A percentile compares a stretch with the other conserved stretches of the same genome.
These are phyloP conservation scores for Pagetopsis macropterus DNA, from an alignment of 2,797 vertebrate genomes.

Conservation along the genomic window DNA sequence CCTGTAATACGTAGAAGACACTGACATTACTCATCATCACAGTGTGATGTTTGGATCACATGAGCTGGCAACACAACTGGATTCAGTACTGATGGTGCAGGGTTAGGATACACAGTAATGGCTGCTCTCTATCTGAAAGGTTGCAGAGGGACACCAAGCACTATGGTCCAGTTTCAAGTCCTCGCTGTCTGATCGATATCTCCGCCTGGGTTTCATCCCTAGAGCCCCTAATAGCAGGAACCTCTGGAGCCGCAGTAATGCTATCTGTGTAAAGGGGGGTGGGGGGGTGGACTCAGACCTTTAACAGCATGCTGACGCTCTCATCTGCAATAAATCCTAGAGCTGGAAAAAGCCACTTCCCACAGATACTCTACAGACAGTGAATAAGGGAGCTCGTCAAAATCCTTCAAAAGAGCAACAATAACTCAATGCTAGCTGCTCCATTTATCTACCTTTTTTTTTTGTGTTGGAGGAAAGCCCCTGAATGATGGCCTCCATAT, in stretches of 20 bases:
- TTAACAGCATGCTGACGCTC: constrained; percentile 86
- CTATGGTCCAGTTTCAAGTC: constrained; percentile 89
- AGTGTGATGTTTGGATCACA: constrained; percentile 29
- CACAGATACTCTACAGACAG: constrained; percentile 62
- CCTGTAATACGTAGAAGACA: neutral
- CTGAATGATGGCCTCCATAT: constrained; percentile 76
- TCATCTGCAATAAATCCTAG: constrained; percentile 87
- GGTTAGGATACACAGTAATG: constrained; percentile 32
- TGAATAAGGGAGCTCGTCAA: constrained; percentile 57
- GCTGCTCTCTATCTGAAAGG: constrained; percentile 61
- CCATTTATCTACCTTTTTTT: constrained; percentile 57
- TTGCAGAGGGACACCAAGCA: constrained; percentile 75
- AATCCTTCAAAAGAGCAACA: constrained; percentile 75
- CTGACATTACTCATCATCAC: neutral
- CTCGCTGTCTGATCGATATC: constrained; percentile 92
- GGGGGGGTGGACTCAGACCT: constrained; percentile 84
- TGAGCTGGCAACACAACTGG: constrained; percentile 32
- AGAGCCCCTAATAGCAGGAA: constrained; percentile 95
- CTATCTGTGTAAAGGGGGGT: constrained; percentile 91
- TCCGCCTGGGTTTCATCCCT: constrained; percentile 95
- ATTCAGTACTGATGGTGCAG: constrained; percentile 24
- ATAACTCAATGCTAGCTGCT: constrained; percentile 64
- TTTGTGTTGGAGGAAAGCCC: constrained; percentile 59
- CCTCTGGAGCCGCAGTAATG: constrained; percentile 94
- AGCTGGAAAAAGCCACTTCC: constrained; percentile 77